Evolutionary conservation across 2,113 vertebrate genomes (phyloP).

Genomic region (Nerophis ophidion): DNA sequence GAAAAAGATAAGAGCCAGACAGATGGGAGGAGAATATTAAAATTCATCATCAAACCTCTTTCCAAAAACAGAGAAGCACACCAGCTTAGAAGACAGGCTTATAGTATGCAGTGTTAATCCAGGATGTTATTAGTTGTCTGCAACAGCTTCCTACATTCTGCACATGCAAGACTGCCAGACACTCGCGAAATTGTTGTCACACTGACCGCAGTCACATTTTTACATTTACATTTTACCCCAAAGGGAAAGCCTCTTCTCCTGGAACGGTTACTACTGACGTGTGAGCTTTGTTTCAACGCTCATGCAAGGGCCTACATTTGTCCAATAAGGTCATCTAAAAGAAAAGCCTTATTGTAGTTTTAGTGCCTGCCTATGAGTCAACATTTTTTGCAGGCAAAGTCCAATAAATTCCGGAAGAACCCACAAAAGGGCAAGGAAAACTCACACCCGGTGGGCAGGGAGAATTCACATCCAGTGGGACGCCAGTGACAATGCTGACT

Average conservation of each 20-base stretch:
- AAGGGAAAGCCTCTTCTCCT: constrained; percentile 30
- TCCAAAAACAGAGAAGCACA: constrained; percentile 33
- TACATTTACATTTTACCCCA: constrained; percentile 5
- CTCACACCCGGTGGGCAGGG: no score
- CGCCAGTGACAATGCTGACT: no score
- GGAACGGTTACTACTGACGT: constrained; percentile 21
- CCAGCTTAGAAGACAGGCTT: constrained; percentile 24
- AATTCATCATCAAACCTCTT: constrained; percentile 33
- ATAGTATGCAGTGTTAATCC: constrained; percentile 18
- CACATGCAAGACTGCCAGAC: no score
- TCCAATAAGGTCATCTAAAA: no score
- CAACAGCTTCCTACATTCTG: constrained; percentile 1
- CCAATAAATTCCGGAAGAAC: no score
- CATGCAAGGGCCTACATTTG: no score
- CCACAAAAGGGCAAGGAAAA: no score
- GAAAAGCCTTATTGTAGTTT: no score
- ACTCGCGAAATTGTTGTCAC: constrained; percentile 1
- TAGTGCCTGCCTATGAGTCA: no score
- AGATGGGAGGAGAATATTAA: constrained; percentile 34
- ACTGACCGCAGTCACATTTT: constrained; percentile 25
- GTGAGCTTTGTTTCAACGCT: constrained; percentile 28
- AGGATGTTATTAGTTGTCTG: constrained; percentile 5
- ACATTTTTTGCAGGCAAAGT: no score
- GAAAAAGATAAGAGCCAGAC: constrained; percentile 2
- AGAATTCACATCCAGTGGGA: no score